Conservation (phyloP, 2,888 invertebrate genomes). For the Troglohyphantes excavatus region DNA sequence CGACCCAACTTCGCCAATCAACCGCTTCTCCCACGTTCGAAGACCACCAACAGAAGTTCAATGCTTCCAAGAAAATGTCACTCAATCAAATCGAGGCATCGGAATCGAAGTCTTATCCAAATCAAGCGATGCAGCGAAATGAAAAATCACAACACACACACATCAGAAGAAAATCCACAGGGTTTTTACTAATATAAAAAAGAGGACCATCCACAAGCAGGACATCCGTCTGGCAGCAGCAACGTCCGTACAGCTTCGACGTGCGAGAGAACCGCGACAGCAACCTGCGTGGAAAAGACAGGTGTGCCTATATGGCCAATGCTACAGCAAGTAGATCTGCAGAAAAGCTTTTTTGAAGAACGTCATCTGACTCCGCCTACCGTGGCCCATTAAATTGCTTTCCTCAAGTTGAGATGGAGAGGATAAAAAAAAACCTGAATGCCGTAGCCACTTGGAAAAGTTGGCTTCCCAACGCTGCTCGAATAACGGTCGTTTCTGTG, state of each 20-base stretch:
- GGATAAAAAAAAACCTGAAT: constrained; percentile 11
- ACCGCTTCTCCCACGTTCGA: too few relatives aligned
- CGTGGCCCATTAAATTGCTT: constrained; percentile 39
- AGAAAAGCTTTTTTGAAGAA: constrained; percentile 34
- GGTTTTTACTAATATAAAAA: background rate
- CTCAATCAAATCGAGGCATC: too few relatives aligned
- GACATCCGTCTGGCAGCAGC: constrained; percentile 26
- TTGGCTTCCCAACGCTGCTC: background rate
- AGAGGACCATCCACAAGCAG: constrained; percentile 19
- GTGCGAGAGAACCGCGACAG: background rate
- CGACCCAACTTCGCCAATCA: too few relatives aligned
- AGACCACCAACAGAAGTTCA: too few relatives aligned
- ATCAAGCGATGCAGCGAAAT: background rate
- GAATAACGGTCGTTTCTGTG: too few relatives aligned
- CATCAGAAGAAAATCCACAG: background rate
- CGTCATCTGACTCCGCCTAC: constrained; percentile 74
- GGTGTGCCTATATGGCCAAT: constrained; percentile 75
- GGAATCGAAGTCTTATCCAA: too few relatives aligned
- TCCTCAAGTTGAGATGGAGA: constrained; percentile 62
- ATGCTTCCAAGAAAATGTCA: too few relatives aligned
- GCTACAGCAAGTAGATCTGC: constrained; percentile 39
- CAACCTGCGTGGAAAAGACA: constrained; percentile 37
- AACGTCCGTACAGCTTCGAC: too few relatives aligned
- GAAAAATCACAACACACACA: constrained; percentile 30
- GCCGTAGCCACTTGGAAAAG: constrained; percentile 17